phyloP scores from a whole-genome alignment of 2,888 invertebrate genomes.

The Chironomus riparius region DNA sequence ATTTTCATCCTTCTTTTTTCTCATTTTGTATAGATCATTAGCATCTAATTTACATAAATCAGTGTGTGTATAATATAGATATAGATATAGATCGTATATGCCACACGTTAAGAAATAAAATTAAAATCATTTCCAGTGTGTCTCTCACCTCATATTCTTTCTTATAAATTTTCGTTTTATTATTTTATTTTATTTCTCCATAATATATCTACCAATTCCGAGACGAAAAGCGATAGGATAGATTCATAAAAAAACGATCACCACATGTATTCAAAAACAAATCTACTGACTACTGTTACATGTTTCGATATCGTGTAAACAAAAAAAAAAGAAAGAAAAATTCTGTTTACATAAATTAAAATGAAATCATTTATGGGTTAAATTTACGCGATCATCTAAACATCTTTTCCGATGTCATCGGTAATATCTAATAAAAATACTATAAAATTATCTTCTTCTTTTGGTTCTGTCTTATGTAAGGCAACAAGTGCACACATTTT shows the following conservation, averaged over 20 bases:
- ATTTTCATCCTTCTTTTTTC: too few relatives aligned
- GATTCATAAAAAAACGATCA: background rate
- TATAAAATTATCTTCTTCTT: background rate
- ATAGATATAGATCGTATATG: background rate
- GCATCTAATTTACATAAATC: slow-evolving; percentile 24
- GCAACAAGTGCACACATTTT: background rate
- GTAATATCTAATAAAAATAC: slow-evolving; percentile 20
- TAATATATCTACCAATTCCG: background rate
- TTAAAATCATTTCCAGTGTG: background rate
- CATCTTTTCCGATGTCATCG: slow-evolving; percentile 4
- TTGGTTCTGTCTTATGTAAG: slow-evolving; percentile 20
- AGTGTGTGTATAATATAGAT: background rate
- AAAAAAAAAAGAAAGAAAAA: background rate
- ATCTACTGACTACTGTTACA: slow-evolving; percentile 12
- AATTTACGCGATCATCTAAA: background rate
- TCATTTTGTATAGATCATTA: background rate
- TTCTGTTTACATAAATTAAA: slow-evolving; percentile 4
- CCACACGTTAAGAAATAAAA: background rate
- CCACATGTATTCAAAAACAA: background rate
- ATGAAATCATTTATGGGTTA: slow-evolving; percentile 13
- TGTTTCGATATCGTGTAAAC: background rate
- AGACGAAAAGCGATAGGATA: background rate
- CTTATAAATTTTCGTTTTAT: too few relatives aligned
- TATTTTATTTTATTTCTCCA: background rate
- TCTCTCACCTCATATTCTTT: background rate